Evolutionary conservation across 2,888 invertebrate species (phyloP), one percentile per base, ranked within the genome.

Genomic region (Trichopoda pennipes): DNA sequence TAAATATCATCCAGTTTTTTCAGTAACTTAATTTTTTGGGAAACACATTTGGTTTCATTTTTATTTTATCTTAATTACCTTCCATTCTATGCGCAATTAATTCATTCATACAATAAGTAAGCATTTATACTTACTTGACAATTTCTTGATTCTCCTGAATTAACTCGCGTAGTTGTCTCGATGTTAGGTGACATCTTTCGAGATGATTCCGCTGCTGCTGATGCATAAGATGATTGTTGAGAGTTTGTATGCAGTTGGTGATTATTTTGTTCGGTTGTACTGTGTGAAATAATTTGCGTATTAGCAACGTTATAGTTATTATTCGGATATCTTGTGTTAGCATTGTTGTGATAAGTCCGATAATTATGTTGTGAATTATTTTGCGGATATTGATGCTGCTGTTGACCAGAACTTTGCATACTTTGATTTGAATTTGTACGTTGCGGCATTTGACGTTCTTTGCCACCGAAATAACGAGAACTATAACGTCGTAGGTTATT

Each of bases 401-500:
- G 60, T 10, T 53, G 69, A 32, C 21, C 42, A 21, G n/a, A 23
- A 42, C n/a, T 55, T 14, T 72, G 58, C 6, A 47, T 16, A 47
- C 17, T 42, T 19, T 77, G 56, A 64, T 78, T 78, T 32, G 53
- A 32, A 64, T 74, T 77, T 21, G 74, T 78, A 12, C 84, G 77
- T 53, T 85, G 85, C 58, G 84, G 84, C 63, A 84, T 82, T 73
- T 82, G 80, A 9, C 86, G 86, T 23, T 86, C 86, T 76, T 86
- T 87, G 44, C 80, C 83, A 69, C 86, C 86, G 55, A 88, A 87
- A 81, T 86, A 87, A 17, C 88, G 87, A n/a, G 88, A 85, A 9
- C 83, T 73, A 79, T 87, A 88, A 32, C 87, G 86, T n/a, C 86
- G 84, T 44, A 85, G 83, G 35, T 85, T 81, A 8, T 32, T 51